Base-by-base conservation (phyloP, 2,113 vertebrate genomes). In the Murina feae region DNA sequence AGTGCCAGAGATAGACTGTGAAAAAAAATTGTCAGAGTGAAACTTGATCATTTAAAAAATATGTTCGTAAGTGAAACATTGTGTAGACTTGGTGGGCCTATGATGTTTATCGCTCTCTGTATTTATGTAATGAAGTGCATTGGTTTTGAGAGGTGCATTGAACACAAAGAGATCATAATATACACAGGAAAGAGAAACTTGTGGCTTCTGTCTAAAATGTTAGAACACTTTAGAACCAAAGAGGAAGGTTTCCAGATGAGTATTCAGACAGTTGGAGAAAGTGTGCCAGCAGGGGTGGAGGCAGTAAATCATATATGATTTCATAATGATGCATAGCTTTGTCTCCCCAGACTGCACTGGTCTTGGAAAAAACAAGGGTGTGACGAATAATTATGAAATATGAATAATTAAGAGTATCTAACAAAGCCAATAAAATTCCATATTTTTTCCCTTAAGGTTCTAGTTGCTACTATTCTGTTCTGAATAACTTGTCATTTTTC, bases 301-400 rank as follows among this genome's bases (percentile, higher is more conserved):
- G 7, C 10, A 4, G 18, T 2, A 16, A 37, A 32, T 23, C 32
- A 11, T 4, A 9, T 6, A 1, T 4, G n/a, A 37, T 66, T 47
- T 39, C 32, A 6, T 28, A 25, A 37, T 13, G 69, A 60, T 68
- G 1, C 5, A 2, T 2, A 32, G 35, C 23, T 9, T 18, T 55
- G 16, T 65, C 69, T 86, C 18, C 30, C 78, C 42, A 23, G 9
- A 37, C 20, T 35, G 35, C 2, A 2, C 30, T 44, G 23, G 35
- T 42, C 63, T 84, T 32, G 53, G n/a, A 14, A 37, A 69, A 21
- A 49, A 21, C 23, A 16, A 60, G 60, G 30, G 1, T 8, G 32
- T 35, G 63, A 17, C 35, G 35, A 35, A 63, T 30, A 79, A 39
- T 21, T 30, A 23, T 3, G 3, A 32, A 11, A 20, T 44, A 23